Evolutionary conservation across 2,888 invertebrate genomes (phyloP).

Genomic region (Rambutsinella grinnellia): DNA sequence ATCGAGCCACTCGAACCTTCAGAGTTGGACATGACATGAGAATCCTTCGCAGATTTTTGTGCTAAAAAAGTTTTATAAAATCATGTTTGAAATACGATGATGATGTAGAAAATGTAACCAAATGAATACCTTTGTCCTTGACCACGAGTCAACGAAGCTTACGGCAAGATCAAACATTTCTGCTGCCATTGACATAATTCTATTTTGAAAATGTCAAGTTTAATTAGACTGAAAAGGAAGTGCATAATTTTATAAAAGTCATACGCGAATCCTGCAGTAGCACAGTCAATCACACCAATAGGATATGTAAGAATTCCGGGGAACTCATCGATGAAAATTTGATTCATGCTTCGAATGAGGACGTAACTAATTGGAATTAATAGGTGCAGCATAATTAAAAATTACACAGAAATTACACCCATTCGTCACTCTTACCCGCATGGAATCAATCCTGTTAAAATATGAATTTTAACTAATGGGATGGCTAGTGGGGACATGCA

Average conservation of each 20-base stretch:
- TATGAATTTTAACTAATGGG: conserved; percentile 29
- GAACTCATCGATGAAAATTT: conserved; percentile 47
- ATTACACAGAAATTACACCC: not conserved
- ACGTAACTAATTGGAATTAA: conserved; percentile 26
- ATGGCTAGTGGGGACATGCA: conserved; percentile 45
- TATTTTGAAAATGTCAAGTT: not conserved
- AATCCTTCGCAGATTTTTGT: conserved; percentile 32
- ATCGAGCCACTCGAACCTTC: conserved; percentile 40
- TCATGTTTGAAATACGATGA: no score
- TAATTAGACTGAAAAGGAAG: not conserved
- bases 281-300: conserved; percentile 37
- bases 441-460: conserved; percentile 30
- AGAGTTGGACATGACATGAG: conserved; percentile 41
- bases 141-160: conserved; percentile 50
- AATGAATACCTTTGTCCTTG: conserved; percentile 34
- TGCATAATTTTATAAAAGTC: not conserved
- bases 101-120: no score
- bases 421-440: conserved; percentile 15
- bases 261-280: conserved; percentile 31
- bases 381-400: not conserved
- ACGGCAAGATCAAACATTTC: conserved; percentile 39
- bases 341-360: conserved; percentile 48
- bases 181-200: conserved; percentile 27
- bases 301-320: conserved; percentile 52
- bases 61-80: no score